Evolutionary conservation across 2,113 vertebrate genomes (phyloP), one percentile per base, ranked within the genome.

Genomic region (Neodontobutis hainanensis): DNA sequence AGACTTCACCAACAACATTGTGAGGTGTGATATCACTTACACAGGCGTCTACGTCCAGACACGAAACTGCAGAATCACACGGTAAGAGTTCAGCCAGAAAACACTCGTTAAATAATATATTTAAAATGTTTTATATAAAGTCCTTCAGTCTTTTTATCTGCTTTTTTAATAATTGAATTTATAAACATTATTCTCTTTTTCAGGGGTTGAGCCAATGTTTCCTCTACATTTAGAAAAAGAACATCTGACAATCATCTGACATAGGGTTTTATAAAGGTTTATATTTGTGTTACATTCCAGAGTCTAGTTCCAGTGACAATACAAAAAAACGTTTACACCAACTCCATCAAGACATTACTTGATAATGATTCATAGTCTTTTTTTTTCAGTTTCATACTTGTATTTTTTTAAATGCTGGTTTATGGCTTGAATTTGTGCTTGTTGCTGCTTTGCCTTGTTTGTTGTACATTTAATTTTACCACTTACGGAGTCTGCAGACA

Each of bases 1-100:
- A 0, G 94, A 94, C 79, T 93, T 92, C 75, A 92, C 84, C 47
- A 95, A 95, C 88, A 95, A 95, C 42, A 43, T 92, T 5, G 94
- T 94, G 81, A 87, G 86, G 50, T 95, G 94, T 84, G 93, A 95
- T 6, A 38, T 95, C 62, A 87, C 65, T 11, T 95, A 95, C 89
- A 93, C 92, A 0, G 94, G 94, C n/a, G 36, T 74, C 32, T 90
- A 93, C n/a, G 90, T 92, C 36, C 89, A 93, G 78, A 93, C 93
- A 5, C 86, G 84, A 32, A 92, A 92, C 88, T 95, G 94, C 83
- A 81, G 87, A 62, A 70, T 94, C 68, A 80, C 91, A 8, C 92
- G 92, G 94, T 95, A 74, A 44, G 1, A 27, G 19, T 27, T 27
- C 19, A 27, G 19, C 1, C 19, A 27, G 19, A 27, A n/a, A n/a